These are phyloP conservation scores for Hirundichthys speculiger DNA, from an alignment of 2,113 vertebrate species.

Conservation along the genomic window DNA sequence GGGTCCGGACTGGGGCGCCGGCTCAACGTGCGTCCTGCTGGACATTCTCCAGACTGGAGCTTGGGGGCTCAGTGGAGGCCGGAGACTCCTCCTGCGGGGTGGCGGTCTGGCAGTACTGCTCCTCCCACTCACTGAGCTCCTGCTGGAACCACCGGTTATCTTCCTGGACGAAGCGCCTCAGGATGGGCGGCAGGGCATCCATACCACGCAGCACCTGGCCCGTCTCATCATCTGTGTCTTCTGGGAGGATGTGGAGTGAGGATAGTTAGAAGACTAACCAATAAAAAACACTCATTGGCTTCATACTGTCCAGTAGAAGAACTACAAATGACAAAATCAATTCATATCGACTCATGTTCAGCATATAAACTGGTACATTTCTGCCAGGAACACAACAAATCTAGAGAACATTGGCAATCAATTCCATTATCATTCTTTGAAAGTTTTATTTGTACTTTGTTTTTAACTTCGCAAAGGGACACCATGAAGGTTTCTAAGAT, in stretches of 20 bases:
- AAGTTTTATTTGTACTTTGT: no score
- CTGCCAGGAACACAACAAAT: no score
- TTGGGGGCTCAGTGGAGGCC: slow-evolving; percentile 63
- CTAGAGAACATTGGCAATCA: no score
- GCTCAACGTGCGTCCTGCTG: slow-evolving; percentile 40
- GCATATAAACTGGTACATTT: no score
- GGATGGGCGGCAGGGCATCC: slow-evolving; percentile 82
- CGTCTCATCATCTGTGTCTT: slow-evolving; percentile 72
- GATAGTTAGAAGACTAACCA: neutral
- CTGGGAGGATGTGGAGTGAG: slow-evolving; percentile 5
- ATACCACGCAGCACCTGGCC: slow-evolving; percentile 83
- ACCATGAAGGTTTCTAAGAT: no score
- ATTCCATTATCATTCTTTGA: no score
- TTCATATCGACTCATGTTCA: no score
- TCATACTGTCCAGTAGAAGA: no score
- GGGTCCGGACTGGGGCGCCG: slow-evolving; percentile 37
- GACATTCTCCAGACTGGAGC: slow-evolving; percentile 4
- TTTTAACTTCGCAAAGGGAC: no score
- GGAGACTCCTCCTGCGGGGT: slow-evolving; percentile 85
- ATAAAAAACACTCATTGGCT: no score
- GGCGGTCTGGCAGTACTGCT: slow-evolving; percentile 88
- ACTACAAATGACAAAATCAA: no score
- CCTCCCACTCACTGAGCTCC: slow-evolving; percentile 92
- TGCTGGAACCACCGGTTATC: slow-evolving; percentile 93
- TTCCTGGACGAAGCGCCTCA: slow-evolving; percentile 87